These are phyloP conservation scores for Anabas testudineus DNA, from an alignment of 2,797 vertebrate genomes.

Conservation along the genomic window DNA sequence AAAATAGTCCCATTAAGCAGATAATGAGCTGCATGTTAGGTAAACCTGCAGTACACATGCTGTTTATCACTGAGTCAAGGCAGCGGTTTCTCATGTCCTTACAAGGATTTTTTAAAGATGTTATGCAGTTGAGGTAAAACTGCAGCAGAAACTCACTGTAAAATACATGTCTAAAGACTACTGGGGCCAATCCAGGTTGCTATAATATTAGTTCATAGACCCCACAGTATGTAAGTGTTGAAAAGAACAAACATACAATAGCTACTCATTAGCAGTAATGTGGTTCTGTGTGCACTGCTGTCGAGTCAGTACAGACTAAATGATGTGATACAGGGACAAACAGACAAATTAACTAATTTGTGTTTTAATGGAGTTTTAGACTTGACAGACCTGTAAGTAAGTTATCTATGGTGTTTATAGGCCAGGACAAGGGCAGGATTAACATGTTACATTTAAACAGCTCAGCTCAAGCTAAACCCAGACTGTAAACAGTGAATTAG, in stretches of 20 bases:
- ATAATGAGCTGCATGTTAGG: conserved; percentile 57
- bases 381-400: too few relatives aligned
- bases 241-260: background rate
- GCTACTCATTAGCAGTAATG: too few relatives aligned
- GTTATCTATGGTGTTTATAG: too few relatives aligned
- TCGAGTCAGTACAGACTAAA: too few relatives aligned
- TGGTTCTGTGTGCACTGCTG: too few relatives aligned
- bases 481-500: too few relatives aligned
- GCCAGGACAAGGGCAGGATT: too few relatives aligned
- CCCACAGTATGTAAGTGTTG: background rate
- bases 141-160: background rate
- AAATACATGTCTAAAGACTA: background rate
- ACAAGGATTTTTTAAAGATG: conserved; percentile 12
- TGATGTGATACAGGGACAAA: too few relatives aligned
- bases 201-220: conserved; percentile 9
- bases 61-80: conserved; percentile 25
- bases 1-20: conserved; percentile 58
- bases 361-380: too few relatives aligned
- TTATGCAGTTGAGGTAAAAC: conserved; percentile 1
- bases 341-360: too few relatives aligned
- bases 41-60: conserved; percentile 51
- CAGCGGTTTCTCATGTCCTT: conserved; percentile 8
- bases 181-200: background rate
- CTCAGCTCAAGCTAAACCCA: too few relatives aligned
- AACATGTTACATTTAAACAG: too few relatives aligned